These are phyloP conservation scores for Dryocosmus kuriphilus DNA, from an alignment of 2,888 invertebrate genomes.

Conservation along the genomic window DNA sequence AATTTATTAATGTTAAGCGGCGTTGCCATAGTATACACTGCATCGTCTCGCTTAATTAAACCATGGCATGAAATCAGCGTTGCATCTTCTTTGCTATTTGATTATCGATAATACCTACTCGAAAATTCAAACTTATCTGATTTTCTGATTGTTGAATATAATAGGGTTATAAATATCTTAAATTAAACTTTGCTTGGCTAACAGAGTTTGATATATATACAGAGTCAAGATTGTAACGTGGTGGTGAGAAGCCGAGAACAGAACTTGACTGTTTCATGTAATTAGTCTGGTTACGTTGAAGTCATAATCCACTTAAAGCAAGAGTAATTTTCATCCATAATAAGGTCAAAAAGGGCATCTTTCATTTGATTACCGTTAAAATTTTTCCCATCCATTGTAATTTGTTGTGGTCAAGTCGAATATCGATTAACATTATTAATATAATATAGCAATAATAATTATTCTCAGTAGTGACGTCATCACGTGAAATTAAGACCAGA, in stretches of 20 bases:
- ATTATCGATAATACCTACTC: constrained; percentile 5
- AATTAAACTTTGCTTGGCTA: not conserved
- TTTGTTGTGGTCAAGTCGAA: not conserved
- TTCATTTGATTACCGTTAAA: not conserved
- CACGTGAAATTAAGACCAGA: not conserved
- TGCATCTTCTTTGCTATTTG: not conserved
- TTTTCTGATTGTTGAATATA: not conserved
- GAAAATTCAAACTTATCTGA: not conserved
- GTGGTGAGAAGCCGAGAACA: not conserved
- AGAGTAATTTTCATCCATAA: not conserved
- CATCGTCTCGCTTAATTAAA: not conserved
- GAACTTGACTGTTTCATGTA: constrained; percentile 5
- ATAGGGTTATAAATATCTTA: not conserved
- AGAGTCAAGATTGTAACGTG: not conserved
- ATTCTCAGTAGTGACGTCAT: not conserved
- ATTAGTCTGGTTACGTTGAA: not conserved
- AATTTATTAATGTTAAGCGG: not conserved
- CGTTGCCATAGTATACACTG: not conserved
- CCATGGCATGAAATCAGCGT: not conserved
- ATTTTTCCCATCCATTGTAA: not conserved
- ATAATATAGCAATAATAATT: not conserved
- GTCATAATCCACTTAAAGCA: not conserved
- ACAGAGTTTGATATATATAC: not conserved
- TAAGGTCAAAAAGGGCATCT: not conserved
- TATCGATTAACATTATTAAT: not conserved